Percentiles rank a stretch among this genome's conserved stretches.
Evolutionary conservation across 1,140 invertebrate genomes (phyloP).

Genomic region (Samia ricini): DNA sequence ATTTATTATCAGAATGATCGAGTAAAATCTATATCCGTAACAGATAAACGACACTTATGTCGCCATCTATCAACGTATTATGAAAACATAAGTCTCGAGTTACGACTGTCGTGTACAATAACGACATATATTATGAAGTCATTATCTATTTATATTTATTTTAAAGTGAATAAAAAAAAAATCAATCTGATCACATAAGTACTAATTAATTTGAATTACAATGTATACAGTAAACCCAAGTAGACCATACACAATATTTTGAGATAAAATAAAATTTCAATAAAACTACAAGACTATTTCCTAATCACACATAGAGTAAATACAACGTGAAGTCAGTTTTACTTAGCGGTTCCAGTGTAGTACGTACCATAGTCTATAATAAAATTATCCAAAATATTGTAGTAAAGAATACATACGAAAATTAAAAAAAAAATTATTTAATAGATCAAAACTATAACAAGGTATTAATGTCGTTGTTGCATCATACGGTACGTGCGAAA

Average conservation of each 20-base stretch:
- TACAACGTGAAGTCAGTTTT: too few relatives aligned
- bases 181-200: neutral
- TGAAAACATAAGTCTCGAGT: neutral
- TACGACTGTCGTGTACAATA: neutral
- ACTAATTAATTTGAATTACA: neutral
- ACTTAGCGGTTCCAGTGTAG: too few relatives aligned
- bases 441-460: slow-evolving; percentile 7
- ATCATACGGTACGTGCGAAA: slow-evolving; percentile 20
- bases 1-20: neutral
- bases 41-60: neutral
- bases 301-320: too few relatives aligned
- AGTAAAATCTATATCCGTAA: neutral
- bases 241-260: too few relatives aligned
- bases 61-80: neutral
- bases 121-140: neutral
- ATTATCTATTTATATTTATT: neutral
- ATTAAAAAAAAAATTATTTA: too few relatives aligned
- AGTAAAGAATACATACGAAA: too few relatives aligned
- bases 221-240: too few relatives aligned
- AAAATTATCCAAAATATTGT: too few relatives aligned
- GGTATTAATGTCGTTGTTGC: slow-evolving; percentile 8
- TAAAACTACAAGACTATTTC: too few relatives aligned
- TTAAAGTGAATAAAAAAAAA: neutral
- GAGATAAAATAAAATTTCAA: too few relatives aligned
- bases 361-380: too few relatives aligned